Percentiles rank a stretch among this genome's conserved stretches.
These are phyloP conservation scores for Ceuthmochares aereus DNA, from an alignment of 2,113 vertebrate genomes.

Conservation along the genomic window DNA sequence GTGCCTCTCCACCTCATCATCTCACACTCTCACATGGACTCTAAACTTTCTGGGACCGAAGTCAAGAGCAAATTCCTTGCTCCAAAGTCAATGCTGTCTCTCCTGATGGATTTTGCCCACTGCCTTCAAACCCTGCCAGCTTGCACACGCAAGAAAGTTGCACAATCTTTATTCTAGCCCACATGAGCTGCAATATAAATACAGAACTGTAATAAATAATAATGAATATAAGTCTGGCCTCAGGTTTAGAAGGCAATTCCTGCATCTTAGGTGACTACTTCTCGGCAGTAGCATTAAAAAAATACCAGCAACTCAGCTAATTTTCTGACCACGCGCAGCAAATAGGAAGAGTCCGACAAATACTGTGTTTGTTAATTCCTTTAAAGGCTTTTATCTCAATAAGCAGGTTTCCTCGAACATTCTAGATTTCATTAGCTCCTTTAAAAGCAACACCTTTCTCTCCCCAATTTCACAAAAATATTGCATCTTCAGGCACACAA, in stretches of 20 bases:
- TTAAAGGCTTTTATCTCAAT: constrained; percentile 13
- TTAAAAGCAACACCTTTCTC: neutral
- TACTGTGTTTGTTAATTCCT: neutral
- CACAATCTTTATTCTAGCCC: neutral
- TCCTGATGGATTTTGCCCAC: neutral
- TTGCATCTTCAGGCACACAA: neutral
- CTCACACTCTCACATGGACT: fast-evolving
- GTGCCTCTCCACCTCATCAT: fast-evolving
- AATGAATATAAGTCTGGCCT: neutral
- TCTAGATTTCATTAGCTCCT: constrained; percentile 12
- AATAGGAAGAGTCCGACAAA: neutral
- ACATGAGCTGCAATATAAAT: neutral
- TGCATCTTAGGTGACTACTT: neutral
- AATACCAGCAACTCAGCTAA: neutral
- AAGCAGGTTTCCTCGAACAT: neutral
- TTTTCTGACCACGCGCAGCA: neutral
- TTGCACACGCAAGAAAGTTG: neutral
- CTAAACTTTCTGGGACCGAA: neutral
- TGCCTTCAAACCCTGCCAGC: neutral
- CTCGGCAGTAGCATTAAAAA: neutral
- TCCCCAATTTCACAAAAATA: neutral
- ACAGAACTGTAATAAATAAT: neutral
- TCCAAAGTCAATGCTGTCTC: neutral
- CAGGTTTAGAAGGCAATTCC: neutral
- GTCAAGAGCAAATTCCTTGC: neutral